A percentile compares a stretch with the other conserved stretches of the same genome.
phyloP scores from a whole-genome alignment of 1,140 invertebrate genomes.

The Sesamia nonagrioides region DNA sequence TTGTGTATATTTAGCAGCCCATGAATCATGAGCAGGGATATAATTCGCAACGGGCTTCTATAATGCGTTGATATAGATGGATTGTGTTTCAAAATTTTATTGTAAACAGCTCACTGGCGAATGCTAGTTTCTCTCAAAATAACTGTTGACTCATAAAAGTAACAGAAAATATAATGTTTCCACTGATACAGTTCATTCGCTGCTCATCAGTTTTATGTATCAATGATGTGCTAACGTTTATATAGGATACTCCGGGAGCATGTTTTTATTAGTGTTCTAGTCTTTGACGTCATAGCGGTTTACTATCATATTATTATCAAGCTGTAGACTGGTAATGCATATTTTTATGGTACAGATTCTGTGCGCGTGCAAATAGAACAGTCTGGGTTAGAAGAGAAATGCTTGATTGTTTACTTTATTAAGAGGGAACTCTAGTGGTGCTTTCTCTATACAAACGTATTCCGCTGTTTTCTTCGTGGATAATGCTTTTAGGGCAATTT shows the following conservation, averaged over 20 bases:
- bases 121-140: constrained; percentile 10
- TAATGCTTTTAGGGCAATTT: too few species aligned
- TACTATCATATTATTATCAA: not conserved
- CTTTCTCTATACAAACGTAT: too few species aligned
- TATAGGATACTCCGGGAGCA: constrained; percentile 15
- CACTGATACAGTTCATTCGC: constrained; percentile 15
- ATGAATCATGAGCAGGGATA: too few species aligned
- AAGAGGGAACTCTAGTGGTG: too few species aligned
- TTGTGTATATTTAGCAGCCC: too few species aligned
- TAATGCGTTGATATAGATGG: not conserved
- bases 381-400: not conserved
- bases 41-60: too few species aligned
- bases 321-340: constrained; percentile 19
- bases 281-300: constrained; percentile 35
- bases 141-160: constrained; percentile 2
- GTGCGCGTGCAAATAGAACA: constrained; percentile 1
- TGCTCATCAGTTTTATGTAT: constrained; percentile 14
- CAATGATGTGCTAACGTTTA: constrained; percentile 21
- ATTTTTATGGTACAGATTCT: constrained; percentile 17
- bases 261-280: constrained; percentile 12
- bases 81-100: constrained; percentile 13
- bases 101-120: not conserved
- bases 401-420: not conserved
- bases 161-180: constrained; percentile 16
- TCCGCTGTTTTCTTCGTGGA: too few species aligned